phyloP scores from a whole-genome alignment of 2,113 vertebrate species.

The Tyto alba region DNA sequence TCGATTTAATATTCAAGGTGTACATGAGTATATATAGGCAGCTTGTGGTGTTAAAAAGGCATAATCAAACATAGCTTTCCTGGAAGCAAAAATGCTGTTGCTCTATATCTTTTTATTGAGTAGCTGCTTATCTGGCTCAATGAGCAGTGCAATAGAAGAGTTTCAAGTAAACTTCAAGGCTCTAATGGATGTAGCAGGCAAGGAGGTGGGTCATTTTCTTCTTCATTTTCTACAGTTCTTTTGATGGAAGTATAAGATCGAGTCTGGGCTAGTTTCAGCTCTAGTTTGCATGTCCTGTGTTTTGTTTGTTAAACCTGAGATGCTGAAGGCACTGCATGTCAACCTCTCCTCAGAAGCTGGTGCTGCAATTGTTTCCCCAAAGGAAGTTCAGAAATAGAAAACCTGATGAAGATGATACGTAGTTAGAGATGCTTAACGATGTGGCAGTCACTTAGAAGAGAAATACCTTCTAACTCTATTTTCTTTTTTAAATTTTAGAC shows the following conservation, averaged over 20 bases:
- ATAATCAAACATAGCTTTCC: neutral
- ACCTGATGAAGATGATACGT: slow-evolving; percentile 33
- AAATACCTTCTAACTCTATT: neutral
- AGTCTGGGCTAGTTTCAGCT: neutral
- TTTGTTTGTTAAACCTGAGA: neutral
- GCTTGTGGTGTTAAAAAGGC: neutral
- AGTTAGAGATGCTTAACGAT: neutral
- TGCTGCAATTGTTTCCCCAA: slow-evolving; percentile 21
- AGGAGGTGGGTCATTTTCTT: neutral
- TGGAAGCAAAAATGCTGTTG: slow-evolving; percentile 27
- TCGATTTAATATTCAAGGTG: slow-evolving; percentile 23
- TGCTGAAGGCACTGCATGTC: neutral
- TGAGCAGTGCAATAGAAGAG: neutral
- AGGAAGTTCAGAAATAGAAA: slow-evolving; percentile 68
- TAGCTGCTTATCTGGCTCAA: neutral
- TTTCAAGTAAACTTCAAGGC: neutral
- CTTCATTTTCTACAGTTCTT: neutral
- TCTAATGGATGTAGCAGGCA: neutral
- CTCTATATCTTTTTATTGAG: neutral
- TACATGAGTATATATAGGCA: slow-evolving; percentile 45
- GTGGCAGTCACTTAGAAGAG: neutral
- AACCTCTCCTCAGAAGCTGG: slow-evolving; percentile 20
- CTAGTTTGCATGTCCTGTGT: neutral
- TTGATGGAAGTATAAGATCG: neutral
- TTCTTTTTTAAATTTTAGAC: neutral